phyloP scores from a whole-genome alignment of 2,797 vertebrate species.

The Takifugu rubripes region DNA sequence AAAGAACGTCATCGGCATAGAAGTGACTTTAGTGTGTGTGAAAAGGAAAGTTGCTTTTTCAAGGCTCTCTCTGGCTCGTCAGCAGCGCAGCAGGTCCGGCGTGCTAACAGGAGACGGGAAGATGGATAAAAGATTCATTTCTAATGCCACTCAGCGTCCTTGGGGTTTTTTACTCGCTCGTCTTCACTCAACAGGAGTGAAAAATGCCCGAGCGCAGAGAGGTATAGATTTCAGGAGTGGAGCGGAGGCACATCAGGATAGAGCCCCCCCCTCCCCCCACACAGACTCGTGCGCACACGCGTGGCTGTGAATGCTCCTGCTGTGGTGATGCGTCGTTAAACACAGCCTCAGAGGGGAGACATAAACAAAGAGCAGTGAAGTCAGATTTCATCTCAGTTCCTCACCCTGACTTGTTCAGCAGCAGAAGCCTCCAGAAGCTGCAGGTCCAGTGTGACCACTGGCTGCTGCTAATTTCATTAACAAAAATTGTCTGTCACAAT shows the following conservation, averaged over 20 bases:
- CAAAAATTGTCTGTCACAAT: conserved; percentile 25
- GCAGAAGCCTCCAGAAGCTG: conserved; percentile 8
- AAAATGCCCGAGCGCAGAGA: conserved; percentile 42
- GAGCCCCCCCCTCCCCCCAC: not conserved
- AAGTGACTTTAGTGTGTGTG: conserved; percentile 50
- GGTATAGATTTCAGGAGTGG: conserved; percentile 46
- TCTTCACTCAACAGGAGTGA: conserved; percentile 44
- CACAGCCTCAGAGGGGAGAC: conserved; percentile 16
- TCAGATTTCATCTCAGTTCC: conserved; percentile 21
- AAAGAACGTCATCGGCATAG: conserved; percentile 36
- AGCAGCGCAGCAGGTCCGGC: conserved; percentile 27
- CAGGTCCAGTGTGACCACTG: conserved; percentile 18
- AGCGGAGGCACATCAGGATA: conserved; percentile 5
- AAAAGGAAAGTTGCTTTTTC: conserved; percentile 19
- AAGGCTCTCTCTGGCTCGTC: conserved; percentile 37
- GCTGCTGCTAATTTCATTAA: conserved; percentile 33
- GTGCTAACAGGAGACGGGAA: conserved; percentile 39
- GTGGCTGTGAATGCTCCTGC: too few relatives aligned
- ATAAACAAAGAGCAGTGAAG: conserved; percentile 39
- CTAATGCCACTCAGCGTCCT: conserved; percentile 65
- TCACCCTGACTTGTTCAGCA: not conserved
- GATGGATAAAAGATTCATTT: conserved; percentile 68
- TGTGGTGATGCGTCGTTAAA: too few relatives aligned
- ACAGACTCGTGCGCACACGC: not conserved
- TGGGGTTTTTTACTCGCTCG: conserved; percentile 49